These are phyloP conservation scores for Boleophthalmus pectinirostris DNA, from an alignment of 2,113 vertebrate genomes.

Conservation along the genomic window DNA sequence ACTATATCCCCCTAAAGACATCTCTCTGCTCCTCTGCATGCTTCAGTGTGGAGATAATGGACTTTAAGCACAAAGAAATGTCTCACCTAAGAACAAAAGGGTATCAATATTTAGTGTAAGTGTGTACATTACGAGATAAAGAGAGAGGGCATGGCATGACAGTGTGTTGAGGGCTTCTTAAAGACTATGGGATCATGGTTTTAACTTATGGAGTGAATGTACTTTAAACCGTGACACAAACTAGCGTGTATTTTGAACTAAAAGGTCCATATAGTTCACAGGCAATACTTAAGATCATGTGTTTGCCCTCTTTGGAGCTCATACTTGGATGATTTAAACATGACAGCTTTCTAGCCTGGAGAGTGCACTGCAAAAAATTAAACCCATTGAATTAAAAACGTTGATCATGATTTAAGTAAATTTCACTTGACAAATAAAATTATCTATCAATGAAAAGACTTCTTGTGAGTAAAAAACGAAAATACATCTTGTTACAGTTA, in stretches of 20 bases:
- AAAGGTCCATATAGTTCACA: background rate
- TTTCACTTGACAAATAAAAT: no score
- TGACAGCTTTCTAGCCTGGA: slow-evolving; percentile 22
- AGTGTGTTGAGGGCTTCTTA: slow-evolving; percentile 19
- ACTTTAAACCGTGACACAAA: slow-evolving; percentile 17
- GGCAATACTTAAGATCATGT: slow-evolving; percentile 19
- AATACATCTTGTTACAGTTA: no score
- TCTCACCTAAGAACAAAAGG: slow-evolving; percentile 25
- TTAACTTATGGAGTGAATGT: background rate
- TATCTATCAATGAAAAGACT: no score
- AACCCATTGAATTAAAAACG: no score
- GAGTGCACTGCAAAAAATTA: no score
- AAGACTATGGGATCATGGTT: slow-evolving; percentile 20
- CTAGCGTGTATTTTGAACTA: slow-evolving; percentile 6
- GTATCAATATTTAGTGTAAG: slow-evolving; percentile 43
- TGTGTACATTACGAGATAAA: slow-evolving; percentile 17
- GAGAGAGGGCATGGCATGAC: slow-evolving; percentile 26
- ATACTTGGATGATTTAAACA: slow-evolving; percentile 38
- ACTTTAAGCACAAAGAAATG: slow-evolving; percentile 29
- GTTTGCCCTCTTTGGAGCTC: slow-evolving; percentile 21
- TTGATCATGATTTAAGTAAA: no score
- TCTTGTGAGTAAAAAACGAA: no score
- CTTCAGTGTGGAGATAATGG: slow-evolving; percentile 30
- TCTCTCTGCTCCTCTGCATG: slow-evolving; percentile 10
- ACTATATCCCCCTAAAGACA: background rate